Conservation (phyloP, 1,140 invertebrate genomes). For the Camponotus floridanus region DNA sequence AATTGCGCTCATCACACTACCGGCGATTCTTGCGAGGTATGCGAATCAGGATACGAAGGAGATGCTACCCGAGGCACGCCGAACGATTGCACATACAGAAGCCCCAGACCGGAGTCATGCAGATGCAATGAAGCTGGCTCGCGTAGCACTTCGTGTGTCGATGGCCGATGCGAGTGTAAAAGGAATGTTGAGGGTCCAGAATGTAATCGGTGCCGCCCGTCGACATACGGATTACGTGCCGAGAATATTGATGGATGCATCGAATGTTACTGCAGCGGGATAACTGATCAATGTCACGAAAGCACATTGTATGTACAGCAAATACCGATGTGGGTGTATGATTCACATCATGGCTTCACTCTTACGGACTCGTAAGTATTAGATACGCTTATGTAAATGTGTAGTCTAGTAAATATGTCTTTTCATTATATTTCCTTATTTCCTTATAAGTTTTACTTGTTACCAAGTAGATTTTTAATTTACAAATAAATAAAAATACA, state of each 20-base stretch:
- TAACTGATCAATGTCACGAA: conserved; percentile 91
- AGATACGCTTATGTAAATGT: background rate
- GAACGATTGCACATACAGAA: conserved; percentile 80
- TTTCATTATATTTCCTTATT: background rate
- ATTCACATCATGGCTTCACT: conserved; percentile 88
- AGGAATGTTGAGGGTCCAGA: conserved; percentile 91
- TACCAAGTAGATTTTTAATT: background rate
- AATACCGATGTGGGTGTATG: conserved; percentile 89
- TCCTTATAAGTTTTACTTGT: background rate
- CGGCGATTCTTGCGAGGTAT: conserved; percentile 94
- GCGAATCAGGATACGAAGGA: conserved; percentile 91
- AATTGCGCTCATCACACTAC: conserved; percentile 95
- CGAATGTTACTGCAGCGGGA: conserved; percentile 97
- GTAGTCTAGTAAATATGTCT: background rate
- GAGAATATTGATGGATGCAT: conserved; percentile 94
- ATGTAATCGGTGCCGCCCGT: conserved; percentile 93
- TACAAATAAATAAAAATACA: conserved; percentile 1
- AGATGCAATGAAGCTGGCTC: conserved; percentile 89
- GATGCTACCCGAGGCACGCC: conserved; percentile 87
- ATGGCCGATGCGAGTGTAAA: conserved; percentile 89
- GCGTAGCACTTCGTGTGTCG: conserved; percentile 84
- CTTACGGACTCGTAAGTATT: conserved; percentile 88
- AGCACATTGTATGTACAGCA: conserved; percentile 89
- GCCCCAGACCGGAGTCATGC: conserved; percentile 77
- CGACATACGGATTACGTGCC: conserved; percentile 93